phyloP scores from a whole-genome alignment of 2,113 vertebrate species.

The Brevimyrus niger region DNA sequence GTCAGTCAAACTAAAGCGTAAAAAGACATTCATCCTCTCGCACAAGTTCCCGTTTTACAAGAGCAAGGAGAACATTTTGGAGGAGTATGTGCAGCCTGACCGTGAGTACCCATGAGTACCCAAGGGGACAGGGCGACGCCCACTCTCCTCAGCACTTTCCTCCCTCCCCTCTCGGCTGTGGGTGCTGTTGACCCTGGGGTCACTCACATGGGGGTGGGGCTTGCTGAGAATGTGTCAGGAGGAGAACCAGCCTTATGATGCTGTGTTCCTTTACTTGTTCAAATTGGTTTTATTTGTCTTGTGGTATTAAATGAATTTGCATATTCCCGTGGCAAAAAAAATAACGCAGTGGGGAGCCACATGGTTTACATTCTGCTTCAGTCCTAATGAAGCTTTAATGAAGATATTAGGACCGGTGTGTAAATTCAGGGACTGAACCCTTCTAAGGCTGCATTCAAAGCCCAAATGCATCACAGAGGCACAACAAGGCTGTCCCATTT shows the following conservation, averaged over 20 bases:
- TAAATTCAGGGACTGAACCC: not conserved
- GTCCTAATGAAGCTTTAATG: not conserved
- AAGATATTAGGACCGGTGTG: too few relatives aligned
- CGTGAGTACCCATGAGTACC: slow-evolving; percentile 6
- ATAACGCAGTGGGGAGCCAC: not conserved
- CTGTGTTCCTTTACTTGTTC: not conserved
- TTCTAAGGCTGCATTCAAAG: not conserved
- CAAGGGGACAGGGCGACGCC: not conserved
- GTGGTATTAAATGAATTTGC: not conserved
- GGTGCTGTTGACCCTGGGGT: not conserved
- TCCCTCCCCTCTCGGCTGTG: not conserved
- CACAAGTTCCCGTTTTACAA: slow-evolving; percentile 22
- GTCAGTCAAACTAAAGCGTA: slow-evolving; percentile 62
- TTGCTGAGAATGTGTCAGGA: not conserved
- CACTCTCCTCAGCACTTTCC: not conserved
- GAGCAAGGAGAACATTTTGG: slow-evolving; percentile 18
- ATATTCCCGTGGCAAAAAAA: not conserved
- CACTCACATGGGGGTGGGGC: not conserved
- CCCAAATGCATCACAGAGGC: not conserved
- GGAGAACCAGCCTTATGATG: not conserved
- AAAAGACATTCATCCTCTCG: slow-evolving; percentile 15
- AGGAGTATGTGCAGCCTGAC: not conserved
- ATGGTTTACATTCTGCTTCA: not conserved
- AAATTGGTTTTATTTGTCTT: not conserved
- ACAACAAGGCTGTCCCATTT: not conserved